Conservation (phyloP, 2,888 invertebrate species). For the Eurytoma californica region DNA sequence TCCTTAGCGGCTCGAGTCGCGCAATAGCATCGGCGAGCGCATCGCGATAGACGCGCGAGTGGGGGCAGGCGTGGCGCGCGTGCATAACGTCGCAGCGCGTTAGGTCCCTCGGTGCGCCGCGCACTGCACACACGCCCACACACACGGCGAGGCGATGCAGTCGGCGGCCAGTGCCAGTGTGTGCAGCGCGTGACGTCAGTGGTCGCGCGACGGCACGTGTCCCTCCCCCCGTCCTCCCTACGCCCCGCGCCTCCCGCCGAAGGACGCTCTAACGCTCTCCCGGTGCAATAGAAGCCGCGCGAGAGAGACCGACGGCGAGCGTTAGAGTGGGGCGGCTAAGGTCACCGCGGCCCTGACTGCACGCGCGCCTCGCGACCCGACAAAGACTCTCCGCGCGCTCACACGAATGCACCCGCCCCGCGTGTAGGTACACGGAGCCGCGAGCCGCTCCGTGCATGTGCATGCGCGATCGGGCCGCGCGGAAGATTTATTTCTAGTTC, state of each 20-base stretch:
- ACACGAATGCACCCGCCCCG: not conserved
- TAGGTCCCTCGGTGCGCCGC: not conserved
- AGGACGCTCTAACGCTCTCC: constrained; percentile 42
- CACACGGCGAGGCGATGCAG: not conserved
- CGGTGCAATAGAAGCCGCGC: not conserved
- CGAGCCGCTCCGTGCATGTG: not conserved
- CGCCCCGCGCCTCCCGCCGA: constrained; percentile 58
- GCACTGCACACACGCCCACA: not conserved
- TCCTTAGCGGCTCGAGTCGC: not conserved
- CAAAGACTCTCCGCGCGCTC: not conserved
- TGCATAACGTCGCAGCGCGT: not conserved
- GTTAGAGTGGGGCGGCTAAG: constrained; percentile 70
- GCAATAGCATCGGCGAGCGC: not conserved
- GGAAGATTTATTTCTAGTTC: constrained; percentile 70
- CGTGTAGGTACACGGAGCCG: too few species aligned
- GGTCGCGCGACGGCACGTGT: constrained; percentile 69
- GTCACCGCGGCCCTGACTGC: constrained; percentile 79
- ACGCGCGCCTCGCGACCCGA: constrained; percentile 69
- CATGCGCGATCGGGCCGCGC: constrained; percentile 59
- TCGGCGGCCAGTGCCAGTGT: not conserved
- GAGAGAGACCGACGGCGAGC: constrained; percentile 4
- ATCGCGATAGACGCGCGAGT: not conserved
- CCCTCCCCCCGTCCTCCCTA: constrained; percentile 65
- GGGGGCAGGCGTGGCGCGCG: constrained; percentile 25
- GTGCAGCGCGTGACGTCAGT: constrained; percentile 67